Evolutionary conservation across 2,113 vertebrate genomes (phyloP).

Genomic region (Verasper variegatus): DNA sequence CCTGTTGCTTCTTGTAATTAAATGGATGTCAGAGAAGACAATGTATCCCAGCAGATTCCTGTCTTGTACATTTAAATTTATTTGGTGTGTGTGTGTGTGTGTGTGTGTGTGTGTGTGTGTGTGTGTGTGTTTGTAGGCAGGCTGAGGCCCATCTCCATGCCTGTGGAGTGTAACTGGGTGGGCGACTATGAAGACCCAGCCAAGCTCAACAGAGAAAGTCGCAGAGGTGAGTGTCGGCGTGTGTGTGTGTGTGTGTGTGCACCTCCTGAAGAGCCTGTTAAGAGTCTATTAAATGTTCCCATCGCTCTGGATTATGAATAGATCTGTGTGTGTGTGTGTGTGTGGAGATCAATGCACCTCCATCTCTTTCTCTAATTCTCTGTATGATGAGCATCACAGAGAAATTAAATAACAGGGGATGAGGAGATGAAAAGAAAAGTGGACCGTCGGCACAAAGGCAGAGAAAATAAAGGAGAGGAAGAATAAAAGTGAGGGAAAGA

Average conservation of each 20-base stretch:
- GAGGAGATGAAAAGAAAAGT: neutral
- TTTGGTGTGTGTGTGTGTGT: conserved; percentile 34
- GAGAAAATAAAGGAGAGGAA: conserved; percentile 59
- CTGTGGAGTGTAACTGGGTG: conserved; percentile 98
- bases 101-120: conserved; percentile 36
- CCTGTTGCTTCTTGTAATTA: no score
- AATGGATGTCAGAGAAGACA: neutral
- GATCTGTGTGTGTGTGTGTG: conserved; percentile 46
- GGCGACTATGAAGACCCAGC: conserved; percentile 97
- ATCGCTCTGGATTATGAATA: conserved; percentile 52
- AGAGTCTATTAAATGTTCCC: conserved; percentile 52
- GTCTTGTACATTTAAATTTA: neutral
- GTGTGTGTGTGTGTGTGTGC: conserved; percentile 24
- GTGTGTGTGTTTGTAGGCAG: conserved; percentile 85
- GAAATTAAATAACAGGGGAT: conserved; percentile 31
- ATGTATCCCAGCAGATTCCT: neutral
- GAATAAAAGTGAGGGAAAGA: conserved; percentile 32
- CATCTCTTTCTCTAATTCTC: conserved; percentile 49
- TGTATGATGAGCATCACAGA: conserved; percentile 68
- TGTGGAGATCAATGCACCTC: conserved; percentile 55
- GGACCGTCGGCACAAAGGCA: conserved; percentile 15
- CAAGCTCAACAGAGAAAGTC: conserved; percentile 95
- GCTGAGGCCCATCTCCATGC: conserved; percentile 97
- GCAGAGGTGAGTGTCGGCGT: conserved; percentile 87
- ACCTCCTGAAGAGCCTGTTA: conserved; percentile 49